Evolutionary conservation across 2,113 vertebrate species (phyloP), one percentile per base, ranked within the genome.

Genomic region (Nesogale talazaci): DNA sequence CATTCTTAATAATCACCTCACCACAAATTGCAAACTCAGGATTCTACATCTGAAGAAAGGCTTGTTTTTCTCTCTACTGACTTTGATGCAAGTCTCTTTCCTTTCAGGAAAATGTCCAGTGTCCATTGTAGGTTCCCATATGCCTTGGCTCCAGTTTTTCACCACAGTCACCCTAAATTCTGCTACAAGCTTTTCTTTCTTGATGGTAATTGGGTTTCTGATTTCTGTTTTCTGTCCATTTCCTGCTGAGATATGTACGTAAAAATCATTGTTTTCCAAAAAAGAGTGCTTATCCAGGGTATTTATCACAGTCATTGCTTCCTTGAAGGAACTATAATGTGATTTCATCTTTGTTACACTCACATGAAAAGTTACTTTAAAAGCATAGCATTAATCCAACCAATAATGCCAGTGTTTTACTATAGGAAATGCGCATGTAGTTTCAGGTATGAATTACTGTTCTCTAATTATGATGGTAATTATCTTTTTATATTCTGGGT

Each of bases 391-490:
- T 86, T 46, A 67, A 94, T 93, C 86, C 40, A 83, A 67, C 34
- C 46, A 82, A 61, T 87, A 93, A 89, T 25, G 90, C 34, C 27
- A 83, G 82, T 29, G 38, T 89, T 95, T 96, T 89, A 65, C 93
- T 92, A 17, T 78, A 89, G 77, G 69, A 31, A 85, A 94, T 91
- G 92, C 87, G 91, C n/a, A 67, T 91, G 19, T 90, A 92, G 95
- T 96, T 96, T 95, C 88, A 93, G 88, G 57, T 94, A 85, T 89
- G 82, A 95, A 91, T 95, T 95, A 95, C 82, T 94, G 20, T 76
- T 89, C 57, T 92, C 78, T 95, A 95, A 96, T 96, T 94, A 91
- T 90, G 92, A 91, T 70, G 89, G 16, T 95, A 96, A 94, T 96
- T 97, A 94, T 92, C 77, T 86, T 93, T 96, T 95, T 72, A 95